Conservation (phyloP, 2,797 vertebrate species). For the Ctenopoma kingsleyae region DNA sequence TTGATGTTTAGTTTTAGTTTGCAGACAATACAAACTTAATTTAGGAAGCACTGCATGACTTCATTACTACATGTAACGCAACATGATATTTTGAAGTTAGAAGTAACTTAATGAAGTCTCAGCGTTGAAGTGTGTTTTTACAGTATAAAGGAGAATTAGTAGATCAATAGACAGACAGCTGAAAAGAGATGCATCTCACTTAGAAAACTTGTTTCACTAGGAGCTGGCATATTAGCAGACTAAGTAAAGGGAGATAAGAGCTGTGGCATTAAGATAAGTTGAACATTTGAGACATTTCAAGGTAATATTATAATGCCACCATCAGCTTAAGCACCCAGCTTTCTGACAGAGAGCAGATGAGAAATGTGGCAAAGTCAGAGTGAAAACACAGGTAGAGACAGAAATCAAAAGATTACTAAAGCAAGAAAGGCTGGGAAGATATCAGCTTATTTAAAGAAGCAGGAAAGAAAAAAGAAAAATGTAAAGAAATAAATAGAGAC, state of each 20-base stretch:
- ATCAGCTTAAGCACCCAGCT: constrained; percentile 57
- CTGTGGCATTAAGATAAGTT: constrained; percentile 70
- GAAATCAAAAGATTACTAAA: constrained; percentile 54
- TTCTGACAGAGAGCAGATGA: constrained; percentile 52
- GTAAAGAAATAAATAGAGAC: constrained; percentile 12
- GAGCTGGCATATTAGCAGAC: constrained; percentile 43
- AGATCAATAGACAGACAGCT: constrained; percentile 46
- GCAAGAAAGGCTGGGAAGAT: constrained; percentile 31
- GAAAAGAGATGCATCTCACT: constrained; percentile 53
- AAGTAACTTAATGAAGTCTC: constrained; percentile 22
- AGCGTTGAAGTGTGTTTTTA: constrained; percentile 21
- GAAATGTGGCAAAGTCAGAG: constrained; percentile 31
- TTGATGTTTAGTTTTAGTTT: constrained; percentile 31
- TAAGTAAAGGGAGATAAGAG: constrained; percentile 58
- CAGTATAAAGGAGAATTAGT: constrained; percentile 16
- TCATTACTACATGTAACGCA: constrained; percentile 25
- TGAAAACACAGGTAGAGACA: constrained; percentile 29
- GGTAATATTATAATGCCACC: constrained; percentile 80
- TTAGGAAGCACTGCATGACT: constrained; percentile 28
- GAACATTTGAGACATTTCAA: constrained; percentile 56
- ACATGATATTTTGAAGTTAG: constrained; percentile 24
- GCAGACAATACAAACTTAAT: constrained; percentile 45
- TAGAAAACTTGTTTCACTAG: constrained; percentile 24
- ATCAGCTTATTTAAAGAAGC: constrained; percentile 45
- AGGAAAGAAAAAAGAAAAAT: background rate